Conservation (phyloP, 2,888 invertebrate species). For the Drosophila neutralis region DNA sequence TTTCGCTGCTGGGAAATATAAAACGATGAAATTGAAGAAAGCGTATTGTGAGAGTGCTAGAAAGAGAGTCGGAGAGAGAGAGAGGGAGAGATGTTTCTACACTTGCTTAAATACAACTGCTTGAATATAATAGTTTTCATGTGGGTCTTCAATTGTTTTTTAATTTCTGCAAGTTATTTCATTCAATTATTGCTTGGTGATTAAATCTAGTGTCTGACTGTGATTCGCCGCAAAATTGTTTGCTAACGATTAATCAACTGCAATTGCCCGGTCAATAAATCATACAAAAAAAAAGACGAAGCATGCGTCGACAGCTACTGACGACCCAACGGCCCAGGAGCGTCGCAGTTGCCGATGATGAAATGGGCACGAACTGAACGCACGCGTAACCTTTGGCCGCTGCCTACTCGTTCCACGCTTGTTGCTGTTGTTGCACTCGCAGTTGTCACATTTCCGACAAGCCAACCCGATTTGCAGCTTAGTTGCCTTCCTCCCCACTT, state of each 20-base stretch:
- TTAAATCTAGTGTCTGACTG: constrained; percentile 15
- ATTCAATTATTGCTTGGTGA: constrained; percentile 1
- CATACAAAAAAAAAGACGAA: constrained; percentile 25
- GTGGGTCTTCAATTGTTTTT: background rate
- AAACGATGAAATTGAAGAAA: too few relatives aligned
- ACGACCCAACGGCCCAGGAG: constrained; percentile 51
- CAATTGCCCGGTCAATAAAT: constrained; percentile 60
- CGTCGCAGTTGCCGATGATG: constrained; percentile 39
- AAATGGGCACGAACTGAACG: constrained; percentile 78
- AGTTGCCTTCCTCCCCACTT: constrained; percentile 45
- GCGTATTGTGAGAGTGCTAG: too few relatives aligned
- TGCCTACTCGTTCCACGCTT: constrained; percentile 24
- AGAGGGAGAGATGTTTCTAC: background rate
- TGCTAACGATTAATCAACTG: constrained; percentile 63
- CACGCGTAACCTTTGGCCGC: constrained; percentile 82
- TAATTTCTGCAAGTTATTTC: background rate
- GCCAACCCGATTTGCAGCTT: constrained; percentile 74
- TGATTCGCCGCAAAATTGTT: constrained; percentile 44
- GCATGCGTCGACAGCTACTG: constrained; percentile 71
- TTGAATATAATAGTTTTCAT: background rate
- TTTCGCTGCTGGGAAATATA: background rate
- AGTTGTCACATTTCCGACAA: constrained; percentile 46
- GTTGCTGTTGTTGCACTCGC: constrained; percentile 21
- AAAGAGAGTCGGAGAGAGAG: background rate
- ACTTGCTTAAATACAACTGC: background rate